Evolutionary conservation across 2,113 vertebrate species (phyloP), one percentile per base, ranked within the genome.

Genomic region (Cichladusa arquata): DNA sequence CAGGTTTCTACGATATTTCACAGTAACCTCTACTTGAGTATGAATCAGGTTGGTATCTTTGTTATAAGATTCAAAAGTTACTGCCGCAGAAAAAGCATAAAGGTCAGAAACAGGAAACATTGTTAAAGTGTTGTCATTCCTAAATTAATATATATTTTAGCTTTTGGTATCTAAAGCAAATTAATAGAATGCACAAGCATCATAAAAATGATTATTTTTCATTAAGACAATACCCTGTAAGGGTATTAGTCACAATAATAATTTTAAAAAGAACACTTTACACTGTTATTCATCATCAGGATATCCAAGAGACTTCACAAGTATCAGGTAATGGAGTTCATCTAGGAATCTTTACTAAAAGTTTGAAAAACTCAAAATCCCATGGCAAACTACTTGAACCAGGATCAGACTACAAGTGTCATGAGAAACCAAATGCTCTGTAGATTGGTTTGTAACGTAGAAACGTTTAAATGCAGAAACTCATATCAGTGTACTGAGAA

Each of bases 391-490:
- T 61, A 58, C 26, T 51, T 48, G 38, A 88, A 34, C n/a, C 14
- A 67, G 24, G 19, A 58, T 65, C n/a, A 17, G 20, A 38, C 33
- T 19, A 20, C 7, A 65, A 73, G 28, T 5, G 2, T 10, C 14
- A 57, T 2, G 9, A 70, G 71, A 86, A 51, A 1, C 16, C 36
- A 24, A 51, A 86, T 73, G 5, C 8, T 71, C 15, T 45, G 26
- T 14, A 45, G 14, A 26, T 2, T 11, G 22, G 4, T 31, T 47
- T 33, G 44, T n/a, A 67, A 64, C 0, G 0, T 4, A 33, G 23
- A 44, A 42, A 62, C 2, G 38, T 24, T 25, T 60, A 74, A 44
- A 64, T 5, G 8, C 38, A 72, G 33, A 56, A 45, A 42, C 11
- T 74, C 19, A 0, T 9, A 23, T 25, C 12, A 17, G 25, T 2